Evolutionary conservation across 1,140 invertebrate genomes (phyloP).

Genomic region (Euborellia annulipes): DNA sequence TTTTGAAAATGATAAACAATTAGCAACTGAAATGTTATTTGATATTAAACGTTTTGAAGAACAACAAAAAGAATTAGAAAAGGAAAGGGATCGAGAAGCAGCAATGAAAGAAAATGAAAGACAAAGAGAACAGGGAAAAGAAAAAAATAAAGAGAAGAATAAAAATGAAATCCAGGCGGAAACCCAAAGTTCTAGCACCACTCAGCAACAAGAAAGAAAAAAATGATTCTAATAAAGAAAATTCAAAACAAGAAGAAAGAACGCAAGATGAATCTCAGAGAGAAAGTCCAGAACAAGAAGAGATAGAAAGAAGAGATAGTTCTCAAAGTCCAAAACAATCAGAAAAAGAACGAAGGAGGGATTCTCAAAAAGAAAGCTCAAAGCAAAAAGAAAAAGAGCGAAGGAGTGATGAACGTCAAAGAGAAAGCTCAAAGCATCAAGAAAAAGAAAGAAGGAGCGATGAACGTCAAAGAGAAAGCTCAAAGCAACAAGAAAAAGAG

Average conservation of each 20-base stretch:
- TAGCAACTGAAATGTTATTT: slow-evolving; percentile 1
- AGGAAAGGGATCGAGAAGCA: background rate
- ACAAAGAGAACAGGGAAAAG: background rate
- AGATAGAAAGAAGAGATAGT: background rate
- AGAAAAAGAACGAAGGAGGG: background rate
- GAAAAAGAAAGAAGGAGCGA: too few relatives aligned
- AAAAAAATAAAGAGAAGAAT: background rate
- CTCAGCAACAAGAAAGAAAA: too few relatives aligned
- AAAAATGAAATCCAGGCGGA: background rate
- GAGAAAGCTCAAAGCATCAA: too few relatives aligned
- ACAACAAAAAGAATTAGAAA: background rate
- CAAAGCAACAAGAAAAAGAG: too few relatives aligned
- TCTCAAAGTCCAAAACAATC: background rate
- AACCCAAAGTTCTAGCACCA: too few relatives aligned
- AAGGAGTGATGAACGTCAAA: too few relatives aligned
- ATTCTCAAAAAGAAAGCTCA: background rate
- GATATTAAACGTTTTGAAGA: background rate
- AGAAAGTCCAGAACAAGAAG: background rate
- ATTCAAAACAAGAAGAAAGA: background rate
- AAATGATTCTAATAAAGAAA: background rate
- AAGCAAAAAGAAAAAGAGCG: too few relatives aligned
- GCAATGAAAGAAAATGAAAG: background rate
- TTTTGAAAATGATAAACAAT: slow-evolving; percentile 1
- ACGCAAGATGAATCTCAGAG: background rate
- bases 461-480: too few relatives aligned